phyloP scores from a whole-genome alignment of 2,888 invertebrate genomes.

The Daptonema setosum region DNA sequence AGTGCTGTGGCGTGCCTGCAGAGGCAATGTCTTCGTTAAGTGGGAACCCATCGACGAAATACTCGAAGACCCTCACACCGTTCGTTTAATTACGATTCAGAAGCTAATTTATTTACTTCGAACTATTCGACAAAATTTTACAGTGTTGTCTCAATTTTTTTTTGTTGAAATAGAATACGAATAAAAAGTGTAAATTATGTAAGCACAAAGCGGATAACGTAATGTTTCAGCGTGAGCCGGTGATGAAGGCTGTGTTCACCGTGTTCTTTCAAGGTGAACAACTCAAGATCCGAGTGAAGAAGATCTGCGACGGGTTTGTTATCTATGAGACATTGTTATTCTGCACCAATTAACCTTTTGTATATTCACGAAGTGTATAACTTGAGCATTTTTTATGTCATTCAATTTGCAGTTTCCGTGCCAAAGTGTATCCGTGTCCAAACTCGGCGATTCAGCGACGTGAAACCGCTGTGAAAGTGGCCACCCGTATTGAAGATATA shows the following conservation, averaged over 20 bases:
- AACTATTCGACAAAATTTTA: neutral
- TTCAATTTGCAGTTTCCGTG: slow-evolving; percentile 45
- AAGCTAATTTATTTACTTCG: too few relatives aligned
- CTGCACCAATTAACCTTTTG: too few relatives aligned
- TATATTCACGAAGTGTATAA: too few relatives aligned
- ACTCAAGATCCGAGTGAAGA: slow-evolving; percentile 76
- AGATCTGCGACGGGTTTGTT: slow-evolving; percentile 70
- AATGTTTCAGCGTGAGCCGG: slow-evolving; percentile 60
- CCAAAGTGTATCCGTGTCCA: slow-evolving; percentile 87
- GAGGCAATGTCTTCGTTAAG: slow-evolving; percentile 78
- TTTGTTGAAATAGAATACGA: neutral
- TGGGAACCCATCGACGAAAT: slow-evolving; percentile 78
- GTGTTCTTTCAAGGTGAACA: slow-evolving; percentile 67
- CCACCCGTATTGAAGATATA: slow-evolving; percentile 84
- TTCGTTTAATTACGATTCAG: too few relatives aligned
- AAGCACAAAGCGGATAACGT: too few relatives aligned
- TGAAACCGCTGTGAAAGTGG: slow-evolving; percentile 89
- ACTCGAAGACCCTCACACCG: slow-evolving; percentile 69
- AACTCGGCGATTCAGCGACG: slow-evolving; percentile 79
- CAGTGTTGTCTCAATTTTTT: neutral
- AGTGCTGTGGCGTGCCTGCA: slow-evolving; percentile 88
- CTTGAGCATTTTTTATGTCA: too few relatives aligned
- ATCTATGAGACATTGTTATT: too few relatives aligned
- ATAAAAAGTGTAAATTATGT: too few relatives aligned
- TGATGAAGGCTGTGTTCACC: slow-evolving; percentile 76